Evolutionary conservation across 2,113 vertebrate genomes (phyloP).

Genomic region (Ursus arctos): DNA sequence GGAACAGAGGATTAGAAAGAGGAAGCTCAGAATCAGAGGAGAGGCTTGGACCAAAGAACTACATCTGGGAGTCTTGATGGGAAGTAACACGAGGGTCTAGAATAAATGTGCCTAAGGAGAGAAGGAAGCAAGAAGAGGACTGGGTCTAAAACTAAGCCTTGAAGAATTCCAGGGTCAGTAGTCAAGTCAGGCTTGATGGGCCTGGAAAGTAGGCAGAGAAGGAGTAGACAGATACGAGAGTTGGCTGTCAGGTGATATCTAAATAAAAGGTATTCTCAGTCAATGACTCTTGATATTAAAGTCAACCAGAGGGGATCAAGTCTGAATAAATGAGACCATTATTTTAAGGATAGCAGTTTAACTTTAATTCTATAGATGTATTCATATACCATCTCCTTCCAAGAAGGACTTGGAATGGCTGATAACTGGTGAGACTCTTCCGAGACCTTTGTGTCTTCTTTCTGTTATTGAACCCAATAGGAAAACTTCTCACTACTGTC

Average conservation of each 20-base stretch:
- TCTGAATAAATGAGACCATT: neutral
- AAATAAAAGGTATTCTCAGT: neutral
- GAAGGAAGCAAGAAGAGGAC: neutral
- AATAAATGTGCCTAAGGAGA: neutral
- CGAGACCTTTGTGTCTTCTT: neutral
- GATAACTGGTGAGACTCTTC: neutral
- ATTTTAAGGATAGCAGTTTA: neutral
- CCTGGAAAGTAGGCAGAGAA: neutral
- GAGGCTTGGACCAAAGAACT: neutral
- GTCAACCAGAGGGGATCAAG: neutral
- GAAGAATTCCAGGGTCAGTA: no score
- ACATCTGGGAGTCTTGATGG: neutral
- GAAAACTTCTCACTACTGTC: slow-evolving; percentile 27
- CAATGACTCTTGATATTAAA: neutral
- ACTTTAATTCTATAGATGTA: neutral
- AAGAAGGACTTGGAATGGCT: neutral
- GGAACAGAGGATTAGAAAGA: neutral
- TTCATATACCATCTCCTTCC: neutral
- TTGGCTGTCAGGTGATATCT: neutral
- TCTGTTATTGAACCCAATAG: neutral
- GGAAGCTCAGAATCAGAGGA: neutral
- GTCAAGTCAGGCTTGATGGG: neutral
- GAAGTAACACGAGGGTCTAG: neutral
- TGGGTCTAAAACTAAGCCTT: neutral
- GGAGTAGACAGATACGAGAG: neutral